A percentile compares a stretch with the other conserved stretches of the same genome.
Evolutionary conservation across 2,113 vertebrate species (phyloP).

Genomic region (Microcebus ravelobensis): DNA sequence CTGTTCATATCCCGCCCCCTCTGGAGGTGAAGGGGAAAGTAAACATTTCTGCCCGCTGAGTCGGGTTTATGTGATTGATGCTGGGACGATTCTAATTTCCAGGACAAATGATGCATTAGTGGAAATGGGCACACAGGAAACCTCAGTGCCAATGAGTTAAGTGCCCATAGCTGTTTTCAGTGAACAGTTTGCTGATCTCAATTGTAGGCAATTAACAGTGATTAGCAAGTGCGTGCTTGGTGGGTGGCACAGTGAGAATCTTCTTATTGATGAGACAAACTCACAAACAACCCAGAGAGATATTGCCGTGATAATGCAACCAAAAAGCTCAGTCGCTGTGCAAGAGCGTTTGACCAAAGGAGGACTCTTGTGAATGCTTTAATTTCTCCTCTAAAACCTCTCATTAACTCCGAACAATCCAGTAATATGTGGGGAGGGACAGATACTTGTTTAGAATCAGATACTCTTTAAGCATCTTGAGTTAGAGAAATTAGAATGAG

Average conservation of each 20-base stretch:
- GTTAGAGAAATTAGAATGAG: slow-evolving; percentile 49
- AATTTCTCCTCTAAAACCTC: slow-evolving; percentile 71
- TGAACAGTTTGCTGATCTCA: slow-evolving; percentile 75
- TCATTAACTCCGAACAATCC: slow-evolving; percentile 70
- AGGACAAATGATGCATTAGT: slow-evolving; percentile 77
- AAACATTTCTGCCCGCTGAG: slow-evolving; percentile 53
- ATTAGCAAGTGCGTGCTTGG: slow-evolving; percentile 72
- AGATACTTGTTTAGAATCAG: slow-evolving; percentile 54
- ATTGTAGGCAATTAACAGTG: slow-evolving; percentile 77
- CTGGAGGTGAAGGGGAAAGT: slow-evolving; percentile 41
- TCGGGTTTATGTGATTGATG: slow-evolving; percentile 72
- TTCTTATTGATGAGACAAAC: slow-evolving; percentile 62
- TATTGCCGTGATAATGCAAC: slow-evolving; percentile 47
- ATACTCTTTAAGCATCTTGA: slow-evolving; percentile 24
- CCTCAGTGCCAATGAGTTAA: slow-evolving; percentile 73
- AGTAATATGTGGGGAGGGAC: slow-evolving; percentile 46
- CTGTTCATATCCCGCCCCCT: background rate
- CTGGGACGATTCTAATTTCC: slow-evolving; percentile 63
- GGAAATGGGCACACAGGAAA: slow-evolving; percentile 73
- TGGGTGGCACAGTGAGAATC: slow-evolving; percentile 75
- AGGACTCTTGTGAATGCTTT: slow-evolving; percentile 67
- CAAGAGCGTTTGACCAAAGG: slow-evolving; percentile 42
- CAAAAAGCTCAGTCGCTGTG: slow-evolving; percentile 34
- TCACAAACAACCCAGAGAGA: slow-evolving; percentile 56
- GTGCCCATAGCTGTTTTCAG: slow-evolving; percentile 54